Percentiles rank a stretch among this genome's conserved stretches.
phyloP scores from a whole-genome alignment of 2,888 invertebrate genomes.

The Ornithoptera alexandrae region DNA sequence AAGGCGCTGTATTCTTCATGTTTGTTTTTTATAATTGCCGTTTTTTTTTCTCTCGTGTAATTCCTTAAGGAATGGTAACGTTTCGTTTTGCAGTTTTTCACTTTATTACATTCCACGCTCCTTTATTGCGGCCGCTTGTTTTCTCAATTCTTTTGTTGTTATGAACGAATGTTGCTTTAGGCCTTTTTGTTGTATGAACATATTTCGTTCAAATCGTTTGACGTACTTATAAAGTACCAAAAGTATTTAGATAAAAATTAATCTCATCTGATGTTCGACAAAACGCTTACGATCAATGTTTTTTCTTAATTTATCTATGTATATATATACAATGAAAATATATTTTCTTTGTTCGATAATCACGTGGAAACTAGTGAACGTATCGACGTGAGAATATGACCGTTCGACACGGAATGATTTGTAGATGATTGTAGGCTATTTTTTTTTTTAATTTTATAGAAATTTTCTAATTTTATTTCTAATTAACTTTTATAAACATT shows the following conservation, averaged over 20 bases:
- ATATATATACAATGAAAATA: no score
- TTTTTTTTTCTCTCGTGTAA: background rate
- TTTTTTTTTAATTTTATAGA: no score
- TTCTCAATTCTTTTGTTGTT: background rate
- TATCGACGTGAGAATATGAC: no score
- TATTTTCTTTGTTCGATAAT: no score
- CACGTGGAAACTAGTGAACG: no score
- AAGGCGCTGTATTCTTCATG: background rate
- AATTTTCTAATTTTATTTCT: no score
- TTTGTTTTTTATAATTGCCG: background rate
- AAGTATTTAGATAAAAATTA: background rate
- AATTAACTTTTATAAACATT: no score
- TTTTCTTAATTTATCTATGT: background rate
- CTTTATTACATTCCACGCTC: background rate
- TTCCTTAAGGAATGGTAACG: background rate
- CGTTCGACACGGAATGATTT: no score
- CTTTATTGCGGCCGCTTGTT: background rate
- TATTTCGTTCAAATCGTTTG: background rate
- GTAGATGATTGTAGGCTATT: no score
- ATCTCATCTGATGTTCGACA: background rate
- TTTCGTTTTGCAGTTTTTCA: slow-evolving; percentile 2
- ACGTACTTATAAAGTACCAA: background rate
- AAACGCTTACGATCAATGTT: background rate
- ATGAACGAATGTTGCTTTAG: background rate
- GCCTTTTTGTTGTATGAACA: background rate